Percentiles rank a stretch among this genome's conserved stretches.
Evolutionary conservation across 2,888 invertebrate genomes (phyloP).

Genomic region (Argynnis bischoffii): DNA sequence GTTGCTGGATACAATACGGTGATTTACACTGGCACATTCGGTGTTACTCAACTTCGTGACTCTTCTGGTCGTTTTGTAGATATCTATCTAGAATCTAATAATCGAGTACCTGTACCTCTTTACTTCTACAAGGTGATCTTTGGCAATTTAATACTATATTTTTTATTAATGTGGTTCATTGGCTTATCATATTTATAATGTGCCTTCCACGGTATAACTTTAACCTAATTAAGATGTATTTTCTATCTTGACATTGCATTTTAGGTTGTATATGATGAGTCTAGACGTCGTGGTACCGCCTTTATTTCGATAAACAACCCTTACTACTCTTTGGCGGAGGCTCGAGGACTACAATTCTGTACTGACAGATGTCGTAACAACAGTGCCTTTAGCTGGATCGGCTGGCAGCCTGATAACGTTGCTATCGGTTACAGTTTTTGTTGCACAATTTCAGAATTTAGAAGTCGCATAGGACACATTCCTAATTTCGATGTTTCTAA

Average conservation of each 20-base stretch:
- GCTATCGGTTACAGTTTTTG: conserved; percentile 84
- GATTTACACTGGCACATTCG: conserved; percentile 84
- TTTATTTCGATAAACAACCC: conserved; percentile 86
- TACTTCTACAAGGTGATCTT: conserved; percentile 69
- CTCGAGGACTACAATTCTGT: conserved; percentile 72
- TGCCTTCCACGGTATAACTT: too few relatives aligned
- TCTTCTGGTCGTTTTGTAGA: conserved; percentile 63
- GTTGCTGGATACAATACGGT: conserved; percentile 56
- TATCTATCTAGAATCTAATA: conserved; percentile 66
- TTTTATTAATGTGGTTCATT: neutral
- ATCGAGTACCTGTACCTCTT: conserved; percentile 67
- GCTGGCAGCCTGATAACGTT: conserved; percentile 77
- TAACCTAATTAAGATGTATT: neutral
- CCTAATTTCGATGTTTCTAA: conserved; percentile 52
- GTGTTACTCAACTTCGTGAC: conserved; percentile 77
- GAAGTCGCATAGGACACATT: conserved; percentile 74
- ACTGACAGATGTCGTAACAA: conserved; percentile 80
- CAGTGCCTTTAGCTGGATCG: conserved; percentile 81
- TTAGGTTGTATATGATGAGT: conserved; percentile 80
- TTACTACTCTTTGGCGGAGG: conserved; percentile 68
- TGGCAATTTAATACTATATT: neutral
- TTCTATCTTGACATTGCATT: neutral
- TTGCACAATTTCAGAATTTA: conserved; percentile 82
- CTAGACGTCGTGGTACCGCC: conserved; percentile 76
- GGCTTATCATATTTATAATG: neutral